phyloP scores from a whole-genome alignment of 2,888 invertebrate species.

The Pherbina coryleti region DNA sequence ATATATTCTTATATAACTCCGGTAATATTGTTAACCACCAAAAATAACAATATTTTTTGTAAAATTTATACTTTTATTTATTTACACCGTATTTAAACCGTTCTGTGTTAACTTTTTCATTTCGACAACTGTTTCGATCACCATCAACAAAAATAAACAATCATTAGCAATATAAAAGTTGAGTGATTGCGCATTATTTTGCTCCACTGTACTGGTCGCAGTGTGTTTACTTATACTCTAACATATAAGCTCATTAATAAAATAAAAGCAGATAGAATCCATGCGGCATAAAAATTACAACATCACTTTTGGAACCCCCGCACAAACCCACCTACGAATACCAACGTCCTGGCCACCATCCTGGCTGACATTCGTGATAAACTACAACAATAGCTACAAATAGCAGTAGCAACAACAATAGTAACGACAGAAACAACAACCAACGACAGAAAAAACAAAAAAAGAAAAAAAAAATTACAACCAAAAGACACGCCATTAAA shows the following conservation, averaged over 20 bases:
- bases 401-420: neutral
- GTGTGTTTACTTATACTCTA: constrained; percentile 26
- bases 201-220: neutral
- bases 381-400: constrained; percentile 12
- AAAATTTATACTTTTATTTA: too few species aligned
- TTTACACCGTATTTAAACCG: neutral
- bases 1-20: too few species aligned
- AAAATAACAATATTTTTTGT: too few species aligned
- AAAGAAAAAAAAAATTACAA: constrained; percentile 24
- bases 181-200: neutral
- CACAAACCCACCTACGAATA: neutral
- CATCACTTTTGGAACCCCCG: neutral
- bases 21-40: too few species aligned
- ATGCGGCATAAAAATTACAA: constrained; percentile 16
- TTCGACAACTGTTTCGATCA: too few species aligned
- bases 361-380: neutral
- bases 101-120: too few species aligned
- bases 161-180: too few species aligned
- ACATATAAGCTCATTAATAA: constrained; percentile 32
- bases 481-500: constrained; percentile 57
- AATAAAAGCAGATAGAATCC: constrained; percentile 12
- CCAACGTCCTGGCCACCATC: neutral
- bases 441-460: constrained; percentile 24
- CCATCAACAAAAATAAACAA: too few species aligned
- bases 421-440: neutral